A percentile compares a stretch with the other conserved stretches of the same genome.
Conservation (phyloP, 2,888 invertebrate species). For the Dolichopus griseipennis region DNA sequence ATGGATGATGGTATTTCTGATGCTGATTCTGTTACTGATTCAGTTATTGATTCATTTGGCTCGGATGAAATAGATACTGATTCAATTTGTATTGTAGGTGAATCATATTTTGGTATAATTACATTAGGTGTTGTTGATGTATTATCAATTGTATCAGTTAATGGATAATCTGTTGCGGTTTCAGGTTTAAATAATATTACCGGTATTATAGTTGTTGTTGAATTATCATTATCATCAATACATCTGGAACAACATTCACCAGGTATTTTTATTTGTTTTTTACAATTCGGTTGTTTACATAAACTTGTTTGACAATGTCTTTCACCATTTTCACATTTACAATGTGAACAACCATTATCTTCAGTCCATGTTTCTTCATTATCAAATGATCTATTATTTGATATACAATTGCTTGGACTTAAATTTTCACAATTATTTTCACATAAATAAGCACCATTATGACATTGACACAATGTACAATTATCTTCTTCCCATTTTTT, state of each 20-base stretch:
- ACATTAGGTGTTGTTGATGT: background rate
- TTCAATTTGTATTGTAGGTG: background rate
- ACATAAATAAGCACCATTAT: slow-evolving; percentile 36
- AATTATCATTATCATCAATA: background rate
- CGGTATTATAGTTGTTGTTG: background rate
- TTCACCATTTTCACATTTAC: slow-evolving; percentile 17
- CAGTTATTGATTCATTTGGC: background rate
- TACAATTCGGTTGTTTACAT: slow-evolving; percentile 19
- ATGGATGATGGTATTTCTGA: background rate
- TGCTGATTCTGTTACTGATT: background rate
- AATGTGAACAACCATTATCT: slow-evolving; percentile 22
- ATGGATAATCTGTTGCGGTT: background rate
- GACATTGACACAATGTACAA: slow-evolving; percentile 37
- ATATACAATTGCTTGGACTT: background rate
- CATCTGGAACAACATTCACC: slow-evolving; percentile 23
- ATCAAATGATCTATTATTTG: slow-evolving; percentile 8
- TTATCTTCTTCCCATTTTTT: slow-evolving; percentile 36
- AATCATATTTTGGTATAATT: background rate
- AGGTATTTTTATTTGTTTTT: slow-evolving; percentile 16
- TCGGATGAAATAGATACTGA: too few relatives aligned
- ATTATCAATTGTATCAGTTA: background rate
- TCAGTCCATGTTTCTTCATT: slow-evolving; percentile 26
- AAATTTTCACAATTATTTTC: background rate
- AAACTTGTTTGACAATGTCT: slow-evolving; percentile 15
- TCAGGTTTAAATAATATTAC: background rate